Evolutionary conservation across 2,113 vertebrate species (phyloP).

Genomic region (Peromyscus maniculatus): DNA sequence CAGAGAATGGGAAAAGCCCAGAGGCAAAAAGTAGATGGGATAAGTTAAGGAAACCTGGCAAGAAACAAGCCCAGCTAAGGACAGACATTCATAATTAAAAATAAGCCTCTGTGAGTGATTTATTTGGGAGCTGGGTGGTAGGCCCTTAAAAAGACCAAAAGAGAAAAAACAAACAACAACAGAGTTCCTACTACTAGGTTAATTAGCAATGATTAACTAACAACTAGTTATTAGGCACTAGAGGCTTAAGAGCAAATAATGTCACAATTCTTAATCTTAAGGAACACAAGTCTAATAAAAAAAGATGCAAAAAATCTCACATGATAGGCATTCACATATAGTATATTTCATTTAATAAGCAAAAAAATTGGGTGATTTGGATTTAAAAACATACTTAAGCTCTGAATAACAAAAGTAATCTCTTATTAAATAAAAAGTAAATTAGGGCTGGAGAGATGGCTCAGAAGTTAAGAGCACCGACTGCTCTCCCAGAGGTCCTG

Average conservation of each 20-base stretch:
- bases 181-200: background rate
- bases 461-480: too few relatives aligned
- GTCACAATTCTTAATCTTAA: slow-evolving; percentile 53
- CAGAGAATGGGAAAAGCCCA: too few relatives aligned
- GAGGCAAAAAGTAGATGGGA: too few relatives aligned
- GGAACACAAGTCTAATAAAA: slow-evolving; percentile 29
- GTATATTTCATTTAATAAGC: background rate
- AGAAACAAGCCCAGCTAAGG: too few relatives aligned
- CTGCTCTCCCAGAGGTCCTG: too few relatives aligned
- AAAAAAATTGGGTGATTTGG: background rate
- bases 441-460: too few relatives aligned
- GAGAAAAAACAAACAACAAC: background rate
- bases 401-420: background rate
- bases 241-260: slow-evolving; percentile 42
- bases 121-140: too few relatives aligned
- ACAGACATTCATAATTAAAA: too few relatives aligned
- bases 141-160: too few relatives aligned
- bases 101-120: too few relatives aligned
- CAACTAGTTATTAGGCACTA: background rate
- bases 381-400: slow-evolving; percentile 13
- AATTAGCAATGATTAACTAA: background rate
- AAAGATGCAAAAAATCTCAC: background rate
- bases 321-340: background rate
- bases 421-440: background rate
- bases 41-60: too few relatives aligned